Percentiles rank a stretch among this genome's conserved stretches.
These are phyloP conservation scores for Anhinga anhinga DNA, from an alignment of 2,113 vertebrate genomes.

Conservation along the genomic window DNA sequence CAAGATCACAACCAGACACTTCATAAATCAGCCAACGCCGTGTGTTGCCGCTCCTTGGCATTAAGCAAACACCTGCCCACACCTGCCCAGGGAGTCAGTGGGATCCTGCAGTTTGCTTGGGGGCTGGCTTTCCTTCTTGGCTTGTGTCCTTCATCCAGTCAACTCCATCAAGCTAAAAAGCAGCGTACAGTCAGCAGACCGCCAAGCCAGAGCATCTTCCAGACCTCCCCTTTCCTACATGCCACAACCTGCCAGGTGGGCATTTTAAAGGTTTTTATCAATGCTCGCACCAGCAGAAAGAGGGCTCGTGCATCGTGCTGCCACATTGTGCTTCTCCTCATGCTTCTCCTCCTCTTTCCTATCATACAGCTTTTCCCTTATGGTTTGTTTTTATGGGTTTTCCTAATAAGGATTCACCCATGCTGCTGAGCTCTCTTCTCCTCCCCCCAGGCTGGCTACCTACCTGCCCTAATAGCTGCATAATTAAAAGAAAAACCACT, in stretches of 20 bases:
- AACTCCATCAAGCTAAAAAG: neutral
- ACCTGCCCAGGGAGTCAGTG: neutral
- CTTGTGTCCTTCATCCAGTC: neutral
- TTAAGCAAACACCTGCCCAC: neutral
- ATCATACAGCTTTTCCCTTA: neutral
- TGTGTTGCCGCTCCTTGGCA: neutral
- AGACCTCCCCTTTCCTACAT: neutral
- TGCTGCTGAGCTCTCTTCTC: neutral
- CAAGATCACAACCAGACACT: neutral
- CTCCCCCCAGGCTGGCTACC: slow-evolving; percentile 54
- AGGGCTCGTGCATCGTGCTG: neutral
- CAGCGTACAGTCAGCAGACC: neutral
- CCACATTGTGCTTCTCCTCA: neutral
- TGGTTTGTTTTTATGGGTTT: neutral
- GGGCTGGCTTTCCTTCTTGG: neutral
- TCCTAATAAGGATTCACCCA: neutral
- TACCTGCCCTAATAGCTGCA: slow-evolving; percentile 48
- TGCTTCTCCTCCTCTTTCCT: neutral
- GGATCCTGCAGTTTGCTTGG: neutral
- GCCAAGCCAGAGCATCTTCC: neutral
- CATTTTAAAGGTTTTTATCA: slow-evolving; percentile 8
- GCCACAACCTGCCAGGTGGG: neutral
- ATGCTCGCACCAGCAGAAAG: neutral
- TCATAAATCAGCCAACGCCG: neutral
- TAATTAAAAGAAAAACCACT: slow-evolving; percentile 73